Conservation (phyloP, 2,888 invertebrate species). For the Drosophila cognata region DNA sequence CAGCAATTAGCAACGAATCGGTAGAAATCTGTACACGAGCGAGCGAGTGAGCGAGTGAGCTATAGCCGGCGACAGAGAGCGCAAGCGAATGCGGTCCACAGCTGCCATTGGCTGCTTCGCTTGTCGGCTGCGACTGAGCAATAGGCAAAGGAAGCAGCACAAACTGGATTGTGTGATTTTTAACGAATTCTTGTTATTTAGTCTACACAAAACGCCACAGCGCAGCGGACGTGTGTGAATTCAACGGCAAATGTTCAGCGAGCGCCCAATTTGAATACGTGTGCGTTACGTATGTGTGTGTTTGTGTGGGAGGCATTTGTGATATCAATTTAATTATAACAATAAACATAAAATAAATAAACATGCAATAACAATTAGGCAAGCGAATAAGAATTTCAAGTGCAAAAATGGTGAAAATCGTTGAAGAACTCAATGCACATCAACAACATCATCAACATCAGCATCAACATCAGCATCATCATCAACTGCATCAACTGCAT, state of each 20-base stretch:
- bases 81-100: conserved; percentile 61
- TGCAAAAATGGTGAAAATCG: conserved; percentile 83
- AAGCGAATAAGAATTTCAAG: conserved; percentile 15
- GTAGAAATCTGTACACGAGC: conserved; percentile 58
- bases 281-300: conserved; percentile 32
- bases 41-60: conserved; percentile 42
- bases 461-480: conserved; percentile 39
- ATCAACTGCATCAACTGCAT: conserved; percentile 19
- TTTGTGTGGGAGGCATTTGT: conserved; percentile 52
- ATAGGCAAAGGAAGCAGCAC: conserved; percentile 42
- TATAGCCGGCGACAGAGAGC: conserved; percentile 11
- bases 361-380: conserved; percentile 7
- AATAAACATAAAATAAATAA: conserved; percentile 3
- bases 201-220: conserved; percentile 79
- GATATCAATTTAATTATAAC: conserved; percentile 34
- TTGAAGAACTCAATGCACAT: conserved; percentile 77
- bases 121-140: conserved; percentile 22
- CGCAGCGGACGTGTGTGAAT: conserved; percentile 72
- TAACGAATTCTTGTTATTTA: conserved; percentile 70
- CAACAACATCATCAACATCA: conserved; percentile 44
- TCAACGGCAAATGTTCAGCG: conserved; percentile 30
- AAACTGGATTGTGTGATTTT: conserved; percentile 60
- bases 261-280: conserved; percentile 47
- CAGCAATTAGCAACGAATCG: conserved; percentile 76
- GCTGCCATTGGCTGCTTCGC: conserved; percentile 57